These are phyloP conservation scores for Percopsis transmontana DNA, from an alignment of 2,113 vertebrate species.

Conservation along the genomic window DNA sequence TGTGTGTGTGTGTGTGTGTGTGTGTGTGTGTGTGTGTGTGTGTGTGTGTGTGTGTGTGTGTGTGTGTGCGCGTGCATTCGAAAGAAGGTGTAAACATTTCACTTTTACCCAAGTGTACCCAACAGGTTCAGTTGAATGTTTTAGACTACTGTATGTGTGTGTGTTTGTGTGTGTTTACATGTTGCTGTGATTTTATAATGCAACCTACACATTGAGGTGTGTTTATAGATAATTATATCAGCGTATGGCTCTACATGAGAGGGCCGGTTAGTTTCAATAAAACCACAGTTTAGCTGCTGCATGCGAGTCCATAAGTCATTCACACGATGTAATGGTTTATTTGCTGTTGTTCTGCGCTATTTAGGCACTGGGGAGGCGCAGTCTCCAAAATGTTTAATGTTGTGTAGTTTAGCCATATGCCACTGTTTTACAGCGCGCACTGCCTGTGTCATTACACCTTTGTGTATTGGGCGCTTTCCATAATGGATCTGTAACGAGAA, in stretches of 20 bases:
- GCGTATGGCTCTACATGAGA: no score
- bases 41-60: no score
- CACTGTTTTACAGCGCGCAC: constrained; percentile 70
- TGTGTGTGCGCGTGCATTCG: constrained; percentile 60
- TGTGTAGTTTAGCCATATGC: constrained; percentile 82
- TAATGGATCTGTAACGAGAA: constrained; percentile 73
- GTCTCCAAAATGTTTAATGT: constrained; percentile 79
- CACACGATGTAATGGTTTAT: constrained; percentile 73
- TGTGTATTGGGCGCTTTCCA: constrained; percentile 69
- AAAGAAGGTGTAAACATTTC: no score
- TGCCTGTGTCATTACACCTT: constrained; percentile 75
- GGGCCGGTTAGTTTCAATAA: constrained; percentile 6
- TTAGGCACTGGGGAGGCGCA: constrained; percentile 72
- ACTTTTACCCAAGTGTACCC: no score
- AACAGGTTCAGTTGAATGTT: no score
- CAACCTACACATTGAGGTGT: no score
- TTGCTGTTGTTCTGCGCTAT: constrained; percentile 75
- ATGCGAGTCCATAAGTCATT: constrained; percentile 62
- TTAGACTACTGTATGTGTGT: constrained; percentile 15
- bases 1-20: no score
- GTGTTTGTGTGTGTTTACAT: constrained; percentile 12
- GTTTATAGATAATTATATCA: no score
- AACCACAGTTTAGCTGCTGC: constrained; percentile 23
- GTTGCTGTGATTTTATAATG: background rate
- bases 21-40: no score